Conservation (phyloP, 2,113 vertebrate species). For the pig (Sus scrofa) region T2T-Sscrofa CM000812.6:47502001-47502500, state of each 20-base stretch:
- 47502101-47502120: slow-evolving; percentile 65
- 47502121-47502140: slow-evolving; percentile 33
- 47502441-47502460: neutral
- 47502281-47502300: neutral
- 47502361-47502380: neutral
- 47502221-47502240: neutral
- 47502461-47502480: neutral
- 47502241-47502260: neutral
- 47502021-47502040: slow-evolving; percentile 6
- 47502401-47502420: fast-evolving
- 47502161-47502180: neutral
- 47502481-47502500: neutral
- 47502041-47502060: slow-evolving; percentile 59
- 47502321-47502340: neutral
- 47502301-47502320: neutral
- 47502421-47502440: neutral
- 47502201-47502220: neutral
- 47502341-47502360: neutral
- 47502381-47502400: neutral
- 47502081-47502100: slow-evolving; percentile 51
- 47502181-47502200: slow-evolving; percentile 60
- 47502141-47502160: slow-evolving; percentile 56
- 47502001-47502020: neutral
- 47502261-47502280: neutral
- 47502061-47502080: neutral